These are phyloP conservation scores for Tinea trinotella DNA, from an alignment of 2,888 invertebrate genomes.

Conservation along the genomic window DNA sequence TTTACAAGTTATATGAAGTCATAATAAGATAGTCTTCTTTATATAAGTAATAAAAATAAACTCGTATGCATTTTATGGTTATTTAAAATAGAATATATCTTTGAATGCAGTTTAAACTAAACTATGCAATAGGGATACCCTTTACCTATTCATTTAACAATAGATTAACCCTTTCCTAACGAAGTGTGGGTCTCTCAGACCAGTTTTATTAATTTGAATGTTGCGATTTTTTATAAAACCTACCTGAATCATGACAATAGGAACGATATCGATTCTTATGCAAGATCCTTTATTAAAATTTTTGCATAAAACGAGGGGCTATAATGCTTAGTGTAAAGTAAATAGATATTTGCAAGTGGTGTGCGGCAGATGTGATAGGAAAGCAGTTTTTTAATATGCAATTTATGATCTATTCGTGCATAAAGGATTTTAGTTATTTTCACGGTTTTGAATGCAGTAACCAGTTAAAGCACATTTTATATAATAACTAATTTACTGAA, in stretches of 20 bases:
- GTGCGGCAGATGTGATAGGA: constrained; percentile 19
- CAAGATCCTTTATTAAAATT: constrained; percentile 52
- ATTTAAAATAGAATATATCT: constrained; percentile 1
- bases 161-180: constrained; percentile 41
- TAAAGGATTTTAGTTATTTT: background rate
- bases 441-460: background rate
- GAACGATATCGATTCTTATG: constrained; percentile 26
- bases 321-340: constrained; percentile 37
- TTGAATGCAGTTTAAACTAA: background rate
- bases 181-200: constrained; percentile 24
- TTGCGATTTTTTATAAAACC: constrained; percentile 64
- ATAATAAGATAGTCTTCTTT: too few relatives aligned
- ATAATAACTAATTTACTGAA: too few relatives aligned
- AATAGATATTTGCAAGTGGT: constrained; percentile 19
- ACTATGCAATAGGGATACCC: background rate
- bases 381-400: background rate
- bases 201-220: constrained; percentile 69
- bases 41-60: too few relatives aligned
- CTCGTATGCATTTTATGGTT: background rate
- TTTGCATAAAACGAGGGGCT: constrained; percentile 58
- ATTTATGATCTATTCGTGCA: background rate
- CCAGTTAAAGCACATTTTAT: too few relatives aligned
- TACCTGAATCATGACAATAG: constrained; percentile 64
- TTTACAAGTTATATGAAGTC: too few relatives aligned
- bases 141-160: background rate